These are phyloP conservation scores for Seira ritae DNA, from an alignment of 2,888 invertebrate species.

Conservation along the genomic window DNA sequence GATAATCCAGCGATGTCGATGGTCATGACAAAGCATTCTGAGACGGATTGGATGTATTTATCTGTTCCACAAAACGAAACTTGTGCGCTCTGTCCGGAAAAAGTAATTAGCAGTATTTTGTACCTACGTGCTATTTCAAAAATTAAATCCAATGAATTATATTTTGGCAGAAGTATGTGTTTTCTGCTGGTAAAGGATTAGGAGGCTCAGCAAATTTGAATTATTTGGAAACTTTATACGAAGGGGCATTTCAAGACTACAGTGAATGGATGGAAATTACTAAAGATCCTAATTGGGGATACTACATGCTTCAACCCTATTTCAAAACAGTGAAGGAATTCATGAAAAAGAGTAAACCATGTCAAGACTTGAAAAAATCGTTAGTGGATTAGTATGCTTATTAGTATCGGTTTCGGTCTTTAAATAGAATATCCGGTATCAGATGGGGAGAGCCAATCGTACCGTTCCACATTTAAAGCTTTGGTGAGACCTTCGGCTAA, in stretches of 20 bases:
- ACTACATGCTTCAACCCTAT: slow-evolving; percentile 36
- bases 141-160: neutral
- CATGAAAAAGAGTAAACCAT: slow-evolving; percentile 32
- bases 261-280: slow-evolving; percentile 34
- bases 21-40: slow-evolving; percentile 29
- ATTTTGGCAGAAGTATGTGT: slow-evolving; percentile 45
- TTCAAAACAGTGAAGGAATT: slow-evolving; percentile 30
- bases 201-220: slow-evolving; percentile 61
- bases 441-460: slow-evolving; percentile 2
- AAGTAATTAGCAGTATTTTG: neutral
- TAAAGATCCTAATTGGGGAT: slow-evolving; percentile 29
- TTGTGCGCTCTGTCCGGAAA: slow-evolving; percentile 24
- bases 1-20: slow-evolving; percentile 40
- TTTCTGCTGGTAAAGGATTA: slow-evolving; percentile 57
- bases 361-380: too few relatives aligned
- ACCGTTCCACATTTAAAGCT: slow-evolving; percentile 35
- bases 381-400: too few relatives aligned
- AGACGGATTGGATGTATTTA: slow-evolving; percentile 48
- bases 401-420: neutral
- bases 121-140: neutral
- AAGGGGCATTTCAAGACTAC: slow-evolving; percentile 28
- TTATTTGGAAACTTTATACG: slow-evolving; percentile 38
- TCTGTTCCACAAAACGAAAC: slow-evolving; percentile 41
- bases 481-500: slow-evolving; percentile 3
- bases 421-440: neutral